Evolutionary conservation across 2,888 invertebrate genomes (phyloP).

Genomic region (Nineta flava): DNA sequence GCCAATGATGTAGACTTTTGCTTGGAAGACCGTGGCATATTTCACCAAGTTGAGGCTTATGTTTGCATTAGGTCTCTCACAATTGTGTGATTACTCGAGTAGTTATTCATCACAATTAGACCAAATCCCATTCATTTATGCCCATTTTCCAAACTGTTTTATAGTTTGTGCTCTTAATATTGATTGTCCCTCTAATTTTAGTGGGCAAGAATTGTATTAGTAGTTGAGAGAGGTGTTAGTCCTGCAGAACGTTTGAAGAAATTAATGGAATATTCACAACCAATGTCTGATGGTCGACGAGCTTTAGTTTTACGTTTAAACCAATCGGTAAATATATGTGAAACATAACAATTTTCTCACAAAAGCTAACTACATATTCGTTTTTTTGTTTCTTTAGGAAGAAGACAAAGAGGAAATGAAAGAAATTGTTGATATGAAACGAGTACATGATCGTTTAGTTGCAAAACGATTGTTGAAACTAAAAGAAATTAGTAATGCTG

Average conservation of each 20-base stretch:
- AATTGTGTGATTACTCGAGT: too few relatives aligned
- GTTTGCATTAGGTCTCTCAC: too few relatives aligned
- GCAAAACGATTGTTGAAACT: slow-evolving; percentile 39
- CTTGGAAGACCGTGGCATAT: too few relatives aligned
- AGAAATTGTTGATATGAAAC: slow-evolving; percentile 79
- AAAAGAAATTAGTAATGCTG: too few relatives aligned
- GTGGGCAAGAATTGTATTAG: slow-evolving; percentile 95
- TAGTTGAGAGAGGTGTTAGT: slow-evolving; percentile 92
- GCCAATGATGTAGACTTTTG: too few relatives aligned
- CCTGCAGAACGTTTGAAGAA: slow-evolving; percentile 74
- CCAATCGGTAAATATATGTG: slow-evolving; percentile 50
- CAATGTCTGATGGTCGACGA: slow-evolving; percentile 75
- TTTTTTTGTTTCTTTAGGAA: slow-evolving; percentile 44
- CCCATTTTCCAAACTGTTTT: too few relatives aligned
- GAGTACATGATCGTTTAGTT: slow-evolving; percentile 65
- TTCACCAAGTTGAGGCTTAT: too few relatives aligned
- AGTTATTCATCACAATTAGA: too few relatives aligned
- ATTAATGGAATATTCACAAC: slow-evolving; percentile 82
- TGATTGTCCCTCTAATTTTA: too few relatives aligned
- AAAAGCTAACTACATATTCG: not conserved
- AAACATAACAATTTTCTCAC: not conserved
- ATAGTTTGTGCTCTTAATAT: too few relatives aligned
- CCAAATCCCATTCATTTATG: too few relatives aligned
- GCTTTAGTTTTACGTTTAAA: slow-evolving; percentile 78
- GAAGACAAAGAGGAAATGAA: slow-evolving; percentile 91